A percentile compares a stretch with the other conserved stretches of the same genome.
Conservation (phyloP, 2,797 vertebrate species). For the Pangasius macronema region DNA sequence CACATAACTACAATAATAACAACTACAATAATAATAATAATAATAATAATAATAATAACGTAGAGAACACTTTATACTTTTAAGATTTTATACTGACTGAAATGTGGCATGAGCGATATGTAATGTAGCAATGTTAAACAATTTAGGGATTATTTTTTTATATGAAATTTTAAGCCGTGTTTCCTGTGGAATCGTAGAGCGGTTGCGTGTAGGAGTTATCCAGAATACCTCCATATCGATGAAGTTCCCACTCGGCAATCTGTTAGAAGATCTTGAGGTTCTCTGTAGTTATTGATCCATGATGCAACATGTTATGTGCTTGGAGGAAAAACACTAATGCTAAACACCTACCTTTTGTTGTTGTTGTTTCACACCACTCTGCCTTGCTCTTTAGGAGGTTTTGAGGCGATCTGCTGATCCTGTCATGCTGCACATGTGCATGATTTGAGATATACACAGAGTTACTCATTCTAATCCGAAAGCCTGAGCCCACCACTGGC, state of each 20-base stretch:
- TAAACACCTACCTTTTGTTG: neutral
- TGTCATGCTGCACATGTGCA: neutral
- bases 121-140: neutral
- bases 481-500: neutral
- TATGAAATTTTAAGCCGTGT: neutral
- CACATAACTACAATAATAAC: too few species aligned
- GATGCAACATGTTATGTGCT: neutral
- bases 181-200: neutral
- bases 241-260: neutral
- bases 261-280: neutral
- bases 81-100: neutral
- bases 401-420: neutral
- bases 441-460: neutral
- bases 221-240: neutral
- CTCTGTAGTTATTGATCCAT: constrained; percentile 7
- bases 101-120: neutral
- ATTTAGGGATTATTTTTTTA: neutral
- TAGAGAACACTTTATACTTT: neutral
- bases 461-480: neutral
- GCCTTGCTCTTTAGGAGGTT: neutral
- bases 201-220: neutral
- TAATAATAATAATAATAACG: too few species aligned
- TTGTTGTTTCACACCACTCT: neutral
- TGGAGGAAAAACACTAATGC: neutral
- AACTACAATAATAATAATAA: too few species aligned